phyloP scores from a whole-genome alignment of 1,140 invertebrate species.

The Geopemphigus sp. region DNA sequence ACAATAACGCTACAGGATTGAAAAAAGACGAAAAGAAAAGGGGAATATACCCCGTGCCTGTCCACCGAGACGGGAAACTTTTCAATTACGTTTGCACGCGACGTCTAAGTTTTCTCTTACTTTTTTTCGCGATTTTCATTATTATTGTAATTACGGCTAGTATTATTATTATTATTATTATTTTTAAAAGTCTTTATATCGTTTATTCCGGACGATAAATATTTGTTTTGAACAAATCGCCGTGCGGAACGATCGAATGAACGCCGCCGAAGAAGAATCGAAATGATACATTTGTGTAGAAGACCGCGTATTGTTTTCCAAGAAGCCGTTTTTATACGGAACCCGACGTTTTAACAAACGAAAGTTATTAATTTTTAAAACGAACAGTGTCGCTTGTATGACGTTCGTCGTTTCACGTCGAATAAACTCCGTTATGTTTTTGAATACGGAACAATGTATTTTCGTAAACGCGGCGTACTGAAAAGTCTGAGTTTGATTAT shows the following conservation, averaged over 20 bases:
- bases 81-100: slow-evolving; percentile 47
- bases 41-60: background rate
- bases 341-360: no score
- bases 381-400: no score
- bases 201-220: slow-evolving; percentile 27
- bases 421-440: background rate
- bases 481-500: background rate
- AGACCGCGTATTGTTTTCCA: background rate
- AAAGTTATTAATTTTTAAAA: no score
- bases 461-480: background rate
- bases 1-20: slow-evolving; percentile 33
- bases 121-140: slow-evolving; percentile 17
- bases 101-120: slow-evolving; percentile 25
- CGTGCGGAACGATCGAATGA: background rate
- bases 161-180: no score
- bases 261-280: background rate
- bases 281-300: background rate
- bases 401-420: background rate
- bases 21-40: slow-evolving; percentile 12
- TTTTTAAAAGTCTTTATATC: no score
- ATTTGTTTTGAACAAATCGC: background rate
- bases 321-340: background rate
- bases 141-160: slow-evolving; percentile 46
- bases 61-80: slow-evolving; percentile 34
- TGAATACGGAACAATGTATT: background rate